Evolutionary conservation across 2,888 invertebrate species (phyloP), one percentile per base, ranked within the genome.

Genomic region (Melangyna quadrimaculata): DNA sequence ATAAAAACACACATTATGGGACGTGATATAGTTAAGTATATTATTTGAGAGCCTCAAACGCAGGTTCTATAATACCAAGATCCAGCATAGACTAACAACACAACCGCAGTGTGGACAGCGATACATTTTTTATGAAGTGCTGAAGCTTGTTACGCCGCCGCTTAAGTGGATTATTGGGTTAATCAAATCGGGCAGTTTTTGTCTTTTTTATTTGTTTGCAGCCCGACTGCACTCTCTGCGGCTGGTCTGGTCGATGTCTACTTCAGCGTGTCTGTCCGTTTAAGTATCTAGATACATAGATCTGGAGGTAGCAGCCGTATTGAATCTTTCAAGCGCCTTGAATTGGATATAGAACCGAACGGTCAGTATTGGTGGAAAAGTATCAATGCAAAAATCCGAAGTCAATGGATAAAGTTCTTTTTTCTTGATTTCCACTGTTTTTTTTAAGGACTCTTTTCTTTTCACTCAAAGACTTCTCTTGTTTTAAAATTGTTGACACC

Each of bases 131-230:
- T 83, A 83, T 78, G 72, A 83, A 83, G 82, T 83, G 82, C 78
- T 63, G 78, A 55, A 70, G 61, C 78, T 83, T 73, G 82, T 82
- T 73, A 69, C 43, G 51, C 51, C 48, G 61, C 73, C 51, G 67
- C 55, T 82, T 57, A 83, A 83, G 82, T 83, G 82, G 82, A 78
- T 73, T 78, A 82, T 69, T 82, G 82, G 82, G 73, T 82, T 82
- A 73, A 69, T 78, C 69, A 73, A 48, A 69, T 78, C 78, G 43
- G 55, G 40, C 61, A 48, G 43, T 59, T 69, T 59, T 17, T 40
- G 59, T 51, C 22, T 51, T 48, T 43, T 7, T 35, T 45, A 10
- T n/a, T 51, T 48, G 27, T 7, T 35, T 45, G 10, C n/a, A 14
- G 67, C n/a, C n/a, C n/a, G 14, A n/a, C 19, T 32, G 10, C 7